These are phyloP conservation scores for Phortica okadai DNA, from an alignment of 2,888 invertebrate genomes.

Conservation along the genomic window DNA sequence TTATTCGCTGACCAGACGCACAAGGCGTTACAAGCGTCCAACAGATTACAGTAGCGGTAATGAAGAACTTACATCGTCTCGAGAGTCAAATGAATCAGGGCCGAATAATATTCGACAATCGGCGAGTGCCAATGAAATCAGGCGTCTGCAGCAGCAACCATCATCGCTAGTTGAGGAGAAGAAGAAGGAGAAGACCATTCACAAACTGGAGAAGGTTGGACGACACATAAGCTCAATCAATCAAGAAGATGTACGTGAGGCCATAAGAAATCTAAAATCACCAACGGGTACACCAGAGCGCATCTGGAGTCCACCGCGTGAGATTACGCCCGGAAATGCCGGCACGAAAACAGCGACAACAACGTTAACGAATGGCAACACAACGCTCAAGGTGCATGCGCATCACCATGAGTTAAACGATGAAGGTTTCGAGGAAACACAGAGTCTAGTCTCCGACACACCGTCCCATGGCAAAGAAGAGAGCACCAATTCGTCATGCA, in stretches of 20 bases:
- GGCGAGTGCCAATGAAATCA: constrained; percentile 56
- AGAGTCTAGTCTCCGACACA: constrained; percentile 90
- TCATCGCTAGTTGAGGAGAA: constrained; percentile 46
- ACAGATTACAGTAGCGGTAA: constrained; percentile 80
- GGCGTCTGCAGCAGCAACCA: constrained; percentile 47
- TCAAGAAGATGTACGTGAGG: constrained; percentile 83
- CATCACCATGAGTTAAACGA: constrained; percentile 83
- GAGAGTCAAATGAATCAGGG: constrained; percentile 64
- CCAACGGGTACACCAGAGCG: constrained; percentile 81
- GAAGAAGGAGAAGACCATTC: constrained; percentile 72
- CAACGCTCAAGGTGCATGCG: constrained; percentile 61
- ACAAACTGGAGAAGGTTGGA: constrained; percentile 77
- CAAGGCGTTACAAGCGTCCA: constrained; percentile 86
- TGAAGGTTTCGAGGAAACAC: constrained; percentile 94
- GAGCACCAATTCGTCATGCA: constrained; percentile 84
- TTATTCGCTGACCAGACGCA: constrained; percentile 88
- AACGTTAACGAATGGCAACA: constrained; percentile 38
- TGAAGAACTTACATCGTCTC: constrained; percentile 77
- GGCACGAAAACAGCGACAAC: constrained; percentile 33
- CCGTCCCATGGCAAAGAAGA: constrained; percentile 84
- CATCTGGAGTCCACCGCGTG: constrained; percentile 79
- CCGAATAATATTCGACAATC: constrained; percentile 56
- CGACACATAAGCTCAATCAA: constrained; percentile 84
- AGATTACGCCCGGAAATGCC: constrained; percentile 58
- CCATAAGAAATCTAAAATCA: constrained; percentile 81